Base-by-base conservation (phyloP, 2,797 vertebrate genomes). In the Cyclopterus lumpus region DNA sequence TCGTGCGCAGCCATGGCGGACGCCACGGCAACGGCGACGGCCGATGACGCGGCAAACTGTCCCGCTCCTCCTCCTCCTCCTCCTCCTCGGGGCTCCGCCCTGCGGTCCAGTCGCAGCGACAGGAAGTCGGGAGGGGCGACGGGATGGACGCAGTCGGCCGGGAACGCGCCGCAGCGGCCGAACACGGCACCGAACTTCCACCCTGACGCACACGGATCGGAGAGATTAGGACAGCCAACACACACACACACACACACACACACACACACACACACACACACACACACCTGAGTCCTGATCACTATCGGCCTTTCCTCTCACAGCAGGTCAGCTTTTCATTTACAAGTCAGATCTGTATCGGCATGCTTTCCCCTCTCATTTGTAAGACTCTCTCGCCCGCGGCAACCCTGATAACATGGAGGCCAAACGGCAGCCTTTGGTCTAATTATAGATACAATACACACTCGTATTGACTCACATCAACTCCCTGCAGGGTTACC, bases 101-200 rank as follows among this genome's bases (percentile, higher is more conserved):
- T 95, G 9, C 93, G 95, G 87, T 97, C 96, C 0, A 84, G 87
- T 0, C 96, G 96, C 73, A 98, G 84, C 38, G 95, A 95, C 48
- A 97, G 91, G 1, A 99, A 99, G 88, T 98, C 97, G 0, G 98
- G 98, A 0, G 96, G 95, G 0, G 96, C 95, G 0, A 97, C 94
- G 0, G 97, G 97, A 86, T 96, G 95, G 44, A 97, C 96, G 0
- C 94, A 95, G 8, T 98, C 97, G 0, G 87, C 66, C 0, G 97
- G 97, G 89, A 99, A 99, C 0, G 94, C 83, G 3, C 96, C 97
- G 0, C 96, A 93, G 16, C 93, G 95, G 36, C 98, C 96, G 0
- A 96, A 96, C 89, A 97, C 93, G 0, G 97, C 96, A 0, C 98
- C 98, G 0, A 98, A 99, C 91, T 96, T 96, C 98, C 98, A 99